phyloP scores from a whole-genome alignment of 2,888 invertebrate genomes.

The Hyppa rectilinea region DNA sequence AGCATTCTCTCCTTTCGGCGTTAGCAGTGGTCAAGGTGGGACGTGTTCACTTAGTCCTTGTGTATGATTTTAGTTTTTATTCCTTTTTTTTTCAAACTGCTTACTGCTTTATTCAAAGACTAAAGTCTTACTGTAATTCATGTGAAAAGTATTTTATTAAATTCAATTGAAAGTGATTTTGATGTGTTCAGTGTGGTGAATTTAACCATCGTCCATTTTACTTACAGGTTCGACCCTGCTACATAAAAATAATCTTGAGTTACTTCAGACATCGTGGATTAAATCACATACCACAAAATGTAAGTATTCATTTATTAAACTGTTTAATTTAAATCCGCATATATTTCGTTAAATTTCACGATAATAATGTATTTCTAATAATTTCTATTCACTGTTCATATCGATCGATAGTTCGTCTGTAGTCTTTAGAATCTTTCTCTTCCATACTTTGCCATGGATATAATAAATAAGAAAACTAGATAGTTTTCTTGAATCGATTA shows the following conservation, averaged over 20 bases:
- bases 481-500: neutral
- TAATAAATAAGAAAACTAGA: neutral
- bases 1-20: constrained; percentile 64
- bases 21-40: constrained; percentile 88
- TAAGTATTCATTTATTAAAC: constrained; percentile 74
- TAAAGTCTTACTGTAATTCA: neutral
- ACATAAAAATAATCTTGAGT: constrained; percentile 71
- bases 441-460: no score
- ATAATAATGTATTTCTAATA: no score
- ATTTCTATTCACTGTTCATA: neutral
- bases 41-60: constrained; percentile 68
- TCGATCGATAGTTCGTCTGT: neutral
- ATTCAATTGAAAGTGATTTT: neutral
- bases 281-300: constrained; percentile 74
- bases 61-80: neutral
- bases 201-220: constrained; percentile 66
- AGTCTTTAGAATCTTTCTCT: neutral
- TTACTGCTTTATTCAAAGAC: no score
- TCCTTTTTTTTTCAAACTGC: no score
- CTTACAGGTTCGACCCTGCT: constrained; percentile 86
- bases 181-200: constrained; percentile 19
- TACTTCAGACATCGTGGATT: constrained; percentile 77
- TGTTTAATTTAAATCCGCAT: neutral
- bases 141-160: neutral
- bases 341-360: constrained; percentile 10